phyloP scores from a whole-genome alignment of 2,888 invertebrate species.

The Agrochola lota region DNA sequence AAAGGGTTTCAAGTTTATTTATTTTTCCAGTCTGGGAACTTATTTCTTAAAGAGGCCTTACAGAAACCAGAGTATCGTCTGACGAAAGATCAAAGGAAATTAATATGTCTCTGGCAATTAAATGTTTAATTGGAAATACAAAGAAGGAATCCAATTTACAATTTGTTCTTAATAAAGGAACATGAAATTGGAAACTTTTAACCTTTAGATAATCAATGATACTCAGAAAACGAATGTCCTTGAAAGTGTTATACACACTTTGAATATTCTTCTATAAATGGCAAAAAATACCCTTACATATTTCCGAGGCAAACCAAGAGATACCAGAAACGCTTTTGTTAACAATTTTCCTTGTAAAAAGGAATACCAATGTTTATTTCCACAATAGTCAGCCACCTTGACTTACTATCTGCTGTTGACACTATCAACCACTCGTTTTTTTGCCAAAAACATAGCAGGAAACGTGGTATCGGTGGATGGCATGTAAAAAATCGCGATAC shows the following conservation, averaged over 20 bases:
- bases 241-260: neutral
- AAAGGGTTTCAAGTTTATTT: constrained; percentile 27
- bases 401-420: constrained; percentile 29
- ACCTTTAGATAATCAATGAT: constrained; percentile 2
- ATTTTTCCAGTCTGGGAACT: constrained; percentile 5
- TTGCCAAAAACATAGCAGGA: constrained; percentile 40
- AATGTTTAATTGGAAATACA: constrained; percentile 25
- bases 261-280: neutral
- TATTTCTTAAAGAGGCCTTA: constrained; percentile 8
- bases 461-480: constrained; percentile 36
- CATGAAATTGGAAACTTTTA: constrained; percentile 9
- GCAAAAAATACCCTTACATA: neutral
- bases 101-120: constrained; percentile 7
- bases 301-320: neutral
- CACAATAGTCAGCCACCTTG: constrained; percentile 34
- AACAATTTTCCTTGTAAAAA: constrained; percentile 14
- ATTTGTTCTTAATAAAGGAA: constrained; percentile 8
- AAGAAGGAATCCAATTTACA: constrained; percentile 5
- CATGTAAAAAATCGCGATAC: constrained; percentile 58
- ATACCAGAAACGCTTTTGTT: neutral
- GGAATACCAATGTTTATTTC: neutral
- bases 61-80: constrained; percentile 23
- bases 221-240: neutral
- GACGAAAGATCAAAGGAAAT: constrained; percentile 27
- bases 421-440: constrained; percentile 29